Percentiles rank a stretch among this genome's conserved stretches.
phyloP scores from a whole-genome alignment of 2,113 vertebrate genomes.

The Rhabdomys dilectus region DNA sequence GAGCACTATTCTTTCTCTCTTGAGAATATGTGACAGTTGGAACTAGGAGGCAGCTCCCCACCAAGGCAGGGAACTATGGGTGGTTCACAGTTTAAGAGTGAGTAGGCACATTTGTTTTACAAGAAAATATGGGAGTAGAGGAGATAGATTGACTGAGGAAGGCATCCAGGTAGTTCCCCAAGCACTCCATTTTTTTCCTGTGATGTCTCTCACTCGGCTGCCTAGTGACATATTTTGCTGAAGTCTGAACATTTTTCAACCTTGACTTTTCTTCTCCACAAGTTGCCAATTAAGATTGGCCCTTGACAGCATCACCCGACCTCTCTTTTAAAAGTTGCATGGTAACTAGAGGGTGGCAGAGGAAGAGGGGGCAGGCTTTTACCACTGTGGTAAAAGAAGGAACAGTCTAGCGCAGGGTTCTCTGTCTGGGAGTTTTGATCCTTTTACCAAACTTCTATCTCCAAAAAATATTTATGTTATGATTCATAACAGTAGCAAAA shows the following conservation, averaged over 20 bases:
- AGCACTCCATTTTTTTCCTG: not conserved
- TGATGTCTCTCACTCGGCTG: not conserved
- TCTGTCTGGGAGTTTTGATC: not conserved
- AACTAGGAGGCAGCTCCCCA: not conserved
- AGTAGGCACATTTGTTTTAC: not conserved
- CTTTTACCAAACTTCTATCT: not conserved
- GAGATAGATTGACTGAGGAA: not conserved
- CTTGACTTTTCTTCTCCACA: constrained; percentile 40
- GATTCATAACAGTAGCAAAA: not conserved
- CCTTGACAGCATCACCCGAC: not conserved
- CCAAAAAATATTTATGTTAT: not conserved
- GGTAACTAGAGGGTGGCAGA: not conserved
- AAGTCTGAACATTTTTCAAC: constrained; percentile 43
- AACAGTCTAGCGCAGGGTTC: not conserved
- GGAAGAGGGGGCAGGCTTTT: not conserved
- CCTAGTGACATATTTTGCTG: constrained; percentile 25
- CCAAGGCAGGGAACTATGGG: not conserved
- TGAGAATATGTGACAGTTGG: not conserved
- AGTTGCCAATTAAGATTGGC: not conserved
- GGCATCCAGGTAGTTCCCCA: not conserved
- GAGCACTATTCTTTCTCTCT: not conserved
- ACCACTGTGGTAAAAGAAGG: not conserved
- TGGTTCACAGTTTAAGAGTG: not conserved
- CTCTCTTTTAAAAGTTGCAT: not conserved
- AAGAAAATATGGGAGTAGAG: not conserved